Conservation (phyloP, 2,797 vertebrate genomes). For the Aplochiton taeniatus region DNA sequence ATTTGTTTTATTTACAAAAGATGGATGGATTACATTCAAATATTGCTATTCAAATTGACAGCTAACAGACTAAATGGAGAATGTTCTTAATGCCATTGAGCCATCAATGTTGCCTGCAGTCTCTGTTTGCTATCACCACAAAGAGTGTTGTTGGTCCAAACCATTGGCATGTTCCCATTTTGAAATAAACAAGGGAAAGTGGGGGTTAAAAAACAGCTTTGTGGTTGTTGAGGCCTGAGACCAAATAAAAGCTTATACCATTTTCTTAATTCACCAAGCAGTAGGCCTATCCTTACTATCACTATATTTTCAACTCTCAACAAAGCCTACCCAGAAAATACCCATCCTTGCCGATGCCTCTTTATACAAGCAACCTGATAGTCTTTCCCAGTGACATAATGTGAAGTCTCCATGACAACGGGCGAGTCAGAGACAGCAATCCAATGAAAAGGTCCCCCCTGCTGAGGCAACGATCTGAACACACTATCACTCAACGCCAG, state of each 20-base stretch:
- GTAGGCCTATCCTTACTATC: no score
- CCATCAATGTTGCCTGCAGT: constrained; percentile 24
- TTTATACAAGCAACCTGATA: constrained; percentile 48
- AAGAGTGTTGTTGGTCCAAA: constrained; percentile 52
- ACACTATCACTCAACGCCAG: constrained; percentile 60
- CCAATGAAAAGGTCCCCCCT: constrained; percentile 18
- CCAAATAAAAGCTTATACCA: no score
- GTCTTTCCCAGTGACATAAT: constrained; percentile 52
- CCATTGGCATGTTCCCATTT: background rate
- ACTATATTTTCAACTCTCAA: no score
- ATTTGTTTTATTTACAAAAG: no score
- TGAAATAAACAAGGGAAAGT: no score
- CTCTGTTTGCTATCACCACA: constrained; percentile 67
- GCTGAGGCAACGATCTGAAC: background rate
- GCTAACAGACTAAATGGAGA: constrained; percentile 23
- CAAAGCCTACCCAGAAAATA: background rate
- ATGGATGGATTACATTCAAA: constrained; percentile 11
- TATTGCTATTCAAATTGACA: constrained; percentile 14
- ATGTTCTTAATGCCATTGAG: constrained; percentile 22
- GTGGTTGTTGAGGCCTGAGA: no score
- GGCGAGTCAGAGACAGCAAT: constrained; percentile 24
- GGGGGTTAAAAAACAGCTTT: no score
- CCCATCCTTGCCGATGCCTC: constrained; percentile 15
- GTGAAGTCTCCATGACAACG: constrained; percentile 60
- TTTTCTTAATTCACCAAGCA: no score